A percentile compares a stretch with the other conserved stretches of the same genome.
These are phyloP conservation scores for Amblyjoppa proteus DNA, from an alignment of 2,888 invertebrate species.

Conservation along the genomic window DNA sequence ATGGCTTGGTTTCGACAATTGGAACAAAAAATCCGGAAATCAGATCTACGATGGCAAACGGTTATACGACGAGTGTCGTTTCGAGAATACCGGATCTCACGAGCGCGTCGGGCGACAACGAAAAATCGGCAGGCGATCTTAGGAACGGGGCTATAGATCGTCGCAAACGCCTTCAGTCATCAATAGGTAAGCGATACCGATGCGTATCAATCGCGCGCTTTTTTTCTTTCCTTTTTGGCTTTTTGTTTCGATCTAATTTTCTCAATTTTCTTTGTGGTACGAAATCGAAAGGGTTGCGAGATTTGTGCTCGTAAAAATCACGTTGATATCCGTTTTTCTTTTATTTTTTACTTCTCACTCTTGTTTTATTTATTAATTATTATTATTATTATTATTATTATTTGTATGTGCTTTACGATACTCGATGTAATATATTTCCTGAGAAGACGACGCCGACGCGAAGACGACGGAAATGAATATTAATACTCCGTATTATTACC, in stretches of 20 bases:
- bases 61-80: slow-evolving; percentile 51
- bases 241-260: slow-evolving; percentile 45
- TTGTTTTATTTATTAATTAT: neutral
- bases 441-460: neutral
- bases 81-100: slow-evolving; percentile 55
- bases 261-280: slow-evolving; percentile 34
- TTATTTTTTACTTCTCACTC: neutral
- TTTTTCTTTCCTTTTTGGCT: slow-evolving; percentile 9
- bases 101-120: slow-evolving; percentile 41
- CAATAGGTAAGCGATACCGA: slow-evolving; percentile 59
- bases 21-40: slow-evolving; percentile 31
- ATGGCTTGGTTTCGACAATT: slow-evolving; percentile 23
- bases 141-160: slow-evolving; percentile 73
- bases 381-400: neutral
- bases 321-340: neutral
- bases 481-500: neutral
- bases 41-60: slow-evolving; percentile 38
- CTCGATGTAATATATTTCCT: slow-evolving; percentile 5
- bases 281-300: slow-evolving; percentile 8
- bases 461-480: slow-evolving; percentile 4
- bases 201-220: slow-evolving; percentile 49
- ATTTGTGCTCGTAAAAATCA: neutral
- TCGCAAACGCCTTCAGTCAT: slow-evolving; percentile 60
- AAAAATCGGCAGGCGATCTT: slow-evolving; percentile 60
- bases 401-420: neutral